Evolutionary conservation across 2,888 invertebrate species (phyloP).

Genomic region (Stenodera caucasica): DNA sequence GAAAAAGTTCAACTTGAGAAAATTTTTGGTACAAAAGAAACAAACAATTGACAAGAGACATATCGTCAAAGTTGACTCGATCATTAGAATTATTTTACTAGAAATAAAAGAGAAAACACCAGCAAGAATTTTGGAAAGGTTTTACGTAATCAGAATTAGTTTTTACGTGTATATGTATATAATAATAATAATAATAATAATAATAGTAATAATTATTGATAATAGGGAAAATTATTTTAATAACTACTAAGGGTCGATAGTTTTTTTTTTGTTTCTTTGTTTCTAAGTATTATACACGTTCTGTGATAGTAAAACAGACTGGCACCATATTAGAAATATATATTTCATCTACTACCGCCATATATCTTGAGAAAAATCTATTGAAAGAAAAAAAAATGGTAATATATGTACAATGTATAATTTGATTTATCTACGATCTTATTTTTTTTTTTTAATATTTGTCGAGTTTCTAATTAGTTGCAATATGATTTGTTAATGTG

Average conservation of each 20-base stretch:
- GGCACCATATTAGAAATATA: conserved; percentile 46
- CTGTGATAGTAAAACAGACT: conserved; percentile 55
- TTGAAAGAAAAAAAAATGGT: neutral
- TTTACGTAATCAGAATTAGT: conserved; percentile 11
- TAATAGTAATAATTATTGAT: too few species aligned
- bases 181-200: neutral
- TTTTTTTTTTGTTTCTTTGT: conserved; percentile 21
- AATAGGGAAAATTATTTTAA: neutral
- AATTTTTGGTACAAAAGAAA: neutral
- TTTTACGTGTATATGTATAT: conserved; percentile 12
- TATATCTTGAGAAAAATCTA: conserved; percentile 16
- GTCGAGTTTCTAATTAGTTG: neutral
- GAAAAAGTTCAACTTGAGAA: conserved; percentile 49
- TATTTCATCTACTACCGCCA: conserved; percentile 36
- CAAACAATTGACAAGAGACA: neutral
- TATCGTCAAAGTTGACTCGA: too few species aligned
- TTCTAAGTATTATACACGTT: conserved; percentile 45
- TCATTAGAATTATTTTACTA: neutral
- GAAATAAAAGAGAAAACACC: conserved; percentile 14
- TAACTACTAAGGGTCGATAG: neutral
- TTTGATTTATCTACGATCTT: conserved; percentile 8
- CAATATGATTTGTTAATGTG: too few species aligned
- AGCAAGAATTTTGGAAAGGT: conserved; percentile 1
- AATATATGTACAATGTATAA: too few species aligned
- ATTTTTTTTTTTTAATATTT: neutral